Base-by-base conservation (phyloP, 64 coral and sea anemone genomes). In the Porites lutea region DNA sequence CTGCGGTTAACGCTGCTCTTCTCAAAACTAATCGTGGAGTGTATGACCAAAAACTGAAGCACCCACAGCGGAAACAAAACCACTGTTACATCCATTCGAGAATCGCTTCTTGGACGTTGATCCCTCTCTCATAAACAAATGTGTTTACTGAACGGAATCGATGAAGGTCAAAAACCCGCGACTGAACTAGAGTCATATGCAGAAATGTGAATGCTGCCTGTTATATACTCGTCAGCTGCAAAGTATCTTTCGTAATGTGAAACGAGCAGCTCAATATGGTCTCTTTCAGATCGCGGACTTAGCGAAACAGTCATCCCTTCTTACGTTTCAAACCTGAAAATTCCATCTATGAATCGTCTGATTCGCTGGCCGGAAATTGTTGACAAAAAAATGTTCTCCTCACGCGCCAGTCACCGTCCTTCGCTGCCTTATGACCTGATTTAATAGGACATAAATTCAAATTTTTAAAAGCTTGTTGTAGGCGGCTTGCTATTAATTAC, bases 351-450 rank as follows among this genome's bases (percentile, higher is more conserved):
- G 54, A 57, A 13, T 13, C 81, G 59, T 65, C 73, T 76, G 9
- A 76, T 76, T 65, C 45, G 63, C 59, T 21, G 6, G 27, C 81
- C 81, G 81, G 81, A 84, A 84, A 84, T 52, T 52, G 48, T 68
- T 69, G 81, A 65, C 62, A 84, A 68, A 44, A 84, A 68, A 45
- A 60, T 37, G 52, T 51, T 14, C 51, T 52, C 68, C 46, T 20
- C 16, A 19, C 63, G 67, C 18, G 13, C 45, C 19, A 64, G 48
- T 14, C 45, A 51, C 22, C 1, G 13, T 15, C 15, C 48, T 64
- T 68, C 45, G 45, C 7, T 68, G 13, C 81, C 22, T 67, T 20
- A 48, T 68, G 46, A 69, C 61, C 16, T 57, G 52, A 22, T 19
- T 15, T 44, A 60, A 45, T 45, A 79, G 8, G 76, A 20, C 59